phyloP scores from a whole-genome alignment of 2,888 invertebrate genomes.

The Onthophagus sagittarius region DNA sequence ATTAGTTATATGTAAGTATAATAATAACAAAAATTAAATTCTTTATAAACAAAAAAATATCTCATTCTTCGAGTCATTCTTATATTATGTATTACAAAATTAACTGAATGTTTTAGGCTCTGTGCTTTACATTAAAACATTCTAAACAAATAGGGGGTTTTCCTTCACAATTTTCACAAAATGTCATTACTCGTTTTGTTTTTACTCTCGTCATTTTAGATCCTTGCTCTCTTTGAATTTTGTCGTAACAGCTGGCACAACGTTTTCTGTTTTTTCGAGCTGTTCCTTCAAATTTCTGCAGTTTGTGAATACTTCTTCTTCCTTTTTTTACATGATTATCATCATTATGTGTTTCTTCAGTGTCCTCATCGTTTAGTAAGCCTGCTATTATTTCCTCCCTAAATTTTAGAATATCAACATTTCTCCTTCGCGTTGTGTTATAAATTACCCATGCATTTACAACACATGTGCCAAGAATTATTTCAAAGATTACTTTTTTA shows the following conservation, averaged over 20 bases:
- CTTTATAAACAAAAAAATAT: neutral
- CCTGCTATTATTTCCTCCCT: conserved; percentile 3
- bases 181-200: neutral
- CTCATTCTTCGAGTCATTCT: neutral
- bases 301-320: conserved; percentile 1
- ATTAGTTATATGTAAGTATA: neutral
- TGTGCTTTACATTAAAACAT: neutral
- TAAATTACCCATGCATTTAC: neutral
- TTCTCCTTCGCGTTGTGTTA: neutral
- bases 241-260: neutral
- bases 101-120: neutral
- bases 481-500: neutral
- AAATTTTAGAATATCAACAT: neutral
- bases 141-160: neutral
- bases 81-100: neutral
- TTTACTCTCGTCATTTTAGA: neutral
- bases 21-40: neutral
- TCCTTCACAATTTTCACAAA: neutral
- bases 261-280: neutral
- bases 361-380: neutral
- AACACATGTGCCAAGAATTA: neutral
- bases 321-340: conserved; percentile 1
- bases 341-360: neutral
- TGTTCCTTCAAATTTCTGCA: neutral
- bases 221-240: conserved; percentile 3